Evolutionary conservation across 1,140 invertebrate species (phyloP).

Genomic region (Ganaspis sp.): DNA sequence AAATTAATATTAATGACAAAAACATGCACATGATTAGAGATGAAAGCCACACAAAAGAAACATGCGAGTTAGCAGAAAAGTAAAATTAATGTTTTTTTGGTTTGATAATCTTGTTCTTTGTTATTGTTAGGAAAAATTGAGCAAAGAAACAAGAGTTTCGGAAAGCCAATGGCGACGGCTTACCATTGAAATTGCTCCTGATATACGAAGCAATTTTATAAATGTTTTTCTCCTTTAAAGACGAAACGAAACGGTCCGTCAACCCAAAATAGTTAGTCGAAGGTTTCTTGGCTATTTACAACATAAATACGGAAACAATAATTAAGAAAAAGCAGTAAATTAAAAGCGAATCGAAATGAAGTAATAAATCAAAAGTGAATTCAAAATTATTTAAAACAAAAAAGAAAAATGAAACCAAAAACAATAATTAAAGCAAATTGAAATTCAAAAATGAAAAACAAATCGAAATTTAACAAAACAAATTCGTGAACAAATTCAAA

Average conservation of each 20-base stretch:
- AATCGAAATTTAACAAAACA: too few species aligned
- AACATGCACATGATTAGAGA: neutral
- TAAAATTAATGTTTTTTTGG: neutral
- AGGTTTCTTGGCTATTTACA: constrained; percentile 71
- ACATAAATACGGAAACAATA: constrained; percentile 63
- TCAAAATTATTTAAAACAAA: too few species aligned
- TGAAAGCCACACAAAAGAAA: neutral
- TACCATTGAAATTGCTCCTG: constrained; percentile 77
- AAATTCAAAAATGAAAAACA: too few species aligned
- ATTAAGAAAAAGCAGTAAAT: constrained; percentile 40
- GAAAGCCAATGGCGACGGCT: constrained; percentile 63
- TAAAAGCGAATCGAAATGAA: constrained; percentile 36
- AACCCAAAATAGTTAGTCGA: constrained; percentile 73
- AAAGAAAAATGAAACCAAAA: too few species aligned
- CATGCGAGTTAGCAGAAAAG: neutral
- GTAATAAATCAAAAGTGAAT: neutral
- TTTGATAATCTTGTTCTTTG: neutral
- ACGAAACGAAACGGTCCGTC: constrained; percentile 74
- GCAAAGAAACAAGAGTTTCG: constrained; percentile 24
- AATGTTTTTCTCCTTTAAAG: constrained; percentile 76
- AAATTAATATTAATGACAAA: neutral
- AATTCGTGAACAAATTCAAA: too few species aligned
- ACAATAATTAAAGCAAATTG: too few species aligned
- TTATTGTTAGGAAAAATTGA: neutral
- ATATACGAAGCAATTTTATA: constrained; percentile 77